Conservation (phyloP, 2,888 invertebrate species). For the Caenorhabditis sp. region DNA sequence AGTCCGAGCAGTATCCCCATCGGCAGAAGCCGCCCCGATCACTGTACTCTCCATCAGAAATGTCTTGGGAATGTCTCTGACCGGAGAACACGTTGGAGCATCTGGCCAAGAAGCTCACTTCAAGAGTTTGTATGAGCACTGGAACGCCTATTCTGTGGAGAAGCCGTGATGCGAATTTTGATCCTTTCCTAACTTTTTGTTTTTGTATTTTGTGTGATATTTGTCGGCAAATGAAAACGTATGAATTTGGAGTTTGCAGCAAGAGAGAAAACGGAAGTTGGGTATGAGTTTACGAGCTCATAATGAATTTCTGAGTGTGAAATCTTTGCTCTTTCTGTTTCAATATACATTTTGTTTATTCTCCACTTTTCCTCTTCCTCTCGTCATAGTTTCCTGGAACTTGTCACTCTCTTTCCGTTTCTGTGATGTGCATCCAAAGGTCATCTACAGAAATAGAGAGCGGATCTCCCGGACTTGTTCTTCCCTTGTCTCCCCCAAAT, state of each 20-base stretch:
- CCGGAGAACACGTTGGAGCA: slow-evolving; percentile 33
- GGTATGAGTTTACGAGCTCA: slow-evolving; percentile 5
- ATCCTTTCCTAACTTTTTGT: too few relatives aligned
- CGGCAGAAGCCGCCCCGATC: slow-evolving; percentile 1
- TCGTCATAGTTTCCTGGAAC: slow-evolving; percentile 50
- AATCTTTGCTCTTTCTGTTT: slow-evolving; percentile 28
- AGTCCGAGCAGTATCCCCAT: slow-evolving; percentile 26
- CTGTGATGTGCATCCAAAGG: slow-evolving; percentile 45
- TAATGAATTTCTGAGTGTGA: background rate
- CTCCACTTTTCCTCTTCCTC: background rate
- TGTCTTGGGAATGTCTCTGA: slow-evolving; percentile 43
- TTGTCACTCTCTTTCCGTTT: slow-evolving; percentile 21
- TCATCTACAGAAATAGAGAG: slow-evolving; percentile 18
- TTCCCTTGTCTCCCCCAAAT: slow-evolving; percentile 40
- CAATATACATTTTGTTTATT: slow-evolving; percentile 34
- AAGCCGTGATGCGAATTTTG: background rate
- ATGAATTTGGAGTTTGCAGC: background rate
- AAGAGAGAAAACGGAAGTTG: background rate
- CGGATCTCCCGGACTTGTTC: background rate
- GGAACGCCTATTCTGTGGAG: slow-evolving; percentile 23
- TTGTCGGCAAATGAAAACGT: background rate
- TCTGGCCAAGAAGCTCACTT: slow-evolving; percentile 57
- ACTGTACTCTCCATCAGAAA: slow-evolving; percentile 44
- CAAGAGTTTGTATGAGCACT: slow-evolving; percentile 39
- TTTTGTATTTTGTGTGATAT: background rate